Percentiles rank a stretch among this genome's conserved stretches.
Conservation (phyloP, 2,888 invertebrate genomes). For the Nemapogon koenigi region DNA sequence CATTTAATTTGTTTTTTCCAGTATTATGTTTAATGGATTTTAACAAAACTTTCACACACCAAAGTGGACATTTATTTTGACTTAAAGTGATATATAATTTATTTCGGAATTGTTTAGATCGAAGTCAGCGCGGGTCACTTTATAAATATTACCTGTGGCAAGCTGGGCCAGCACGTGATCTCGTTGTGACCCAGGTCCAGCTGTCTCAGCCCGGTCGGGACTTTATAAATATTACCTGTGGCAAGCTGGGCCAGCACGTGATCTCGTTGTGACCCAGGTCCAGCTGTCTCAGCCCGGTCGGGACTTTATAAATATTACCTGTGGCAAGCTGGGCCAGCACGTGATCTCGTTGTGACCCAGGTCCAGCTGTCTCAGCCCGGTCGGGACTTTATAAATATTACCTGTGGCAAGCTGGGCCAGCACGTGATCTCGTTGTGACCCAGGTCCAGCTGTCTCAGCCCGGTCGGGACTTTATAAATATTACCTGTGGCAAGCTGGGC, state of each 20-base stretch:
- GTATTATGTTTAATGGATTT: no score
- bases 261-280: slow-evolving; percentile 94
- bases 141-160: slow-evolving; percentile 74
- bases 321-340: no score
- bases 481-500: slow-evolving; percentile 84
- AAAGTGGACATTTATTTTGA: no score
- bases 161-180: slow-evolving; percentile 88
- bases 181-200: slow-evolving; percentile 93
- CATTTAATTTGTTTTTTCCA: no score
- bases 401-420: slow-evolving; percentile 87
- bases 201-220: slow-evolving; percentile 87
- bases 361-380: no score
- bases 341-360: slow-evolving; percentile 82
- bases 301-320: no score
- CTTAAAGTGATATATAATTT: no score
- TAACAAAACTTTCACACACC: no score
- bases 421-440: slow-evolving; percentile 90
- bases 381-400: slow-evolving; percentile 52
- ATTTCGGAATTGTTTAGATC: no score
- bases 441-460: slow-evolving; percentile 89
- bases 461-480: no score
- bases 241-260: slow-evolving; percentile 87
- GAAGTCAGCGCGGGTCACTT: no score
- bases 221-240: slow-evolving; percentile 70
- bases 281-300: slow-evolving; percentile 85